Conservation (phyloP, 2,888 invertebrate genomes). For the Orthonychiurus folsomi region DNA sequence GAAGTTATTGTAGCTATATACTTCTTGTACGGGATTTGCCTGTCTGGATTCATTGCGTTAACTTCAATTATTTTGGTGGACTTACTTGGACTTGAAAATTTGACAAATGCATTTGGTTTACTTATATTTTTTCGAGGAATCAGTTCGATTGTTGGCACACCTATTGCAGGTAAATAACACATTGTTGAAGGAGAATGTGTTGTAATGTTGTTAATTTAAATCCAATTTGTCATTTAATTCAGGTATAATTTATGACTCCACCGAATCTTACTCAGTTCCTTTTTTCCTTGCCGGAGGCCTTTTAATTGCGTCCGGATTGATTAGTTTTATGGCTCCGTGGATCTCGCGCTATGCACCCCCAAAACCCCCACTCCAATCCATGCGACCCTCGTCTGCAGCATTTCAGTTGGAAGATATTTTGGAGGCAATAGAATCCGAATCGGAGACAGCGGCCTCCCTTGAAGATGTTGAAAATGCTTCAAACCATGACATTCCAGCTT, state of each 20-base stretch:
- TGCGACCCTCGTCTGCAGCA: neutral
- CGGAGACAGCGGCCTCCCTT: too few relatives aligned
- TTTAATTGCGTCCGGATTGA: slow-evolving; percentile 71
- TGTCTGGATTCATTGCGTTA: slow-evolving; percentile 90
- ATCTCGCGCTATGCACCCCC: slow-evolving; percentile 14
- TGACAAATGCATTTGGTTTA: slow-evolving; percentile 94
- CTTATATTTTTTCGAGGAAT: slow-evolving; percentile 89
- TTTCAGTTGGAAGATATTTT: neutral
- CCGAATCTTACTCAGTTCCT: slow-evolving; percentile 68
- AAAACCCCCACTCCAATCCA: neutral
- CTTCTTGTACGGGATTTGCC: slow-evolving; percentile 79
- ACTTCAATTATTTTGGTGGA: slow-evolving; percentile 96
- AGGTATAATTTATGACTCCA: slow-evolving; percentile 81
- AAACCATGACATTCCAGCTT: too few relatives aligned
- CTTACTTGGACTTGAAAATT: slow-evolving; percentile 80
- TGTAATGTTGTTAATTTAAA: slow-evolving; percentile 42
- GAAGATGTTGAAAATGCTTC: too few relatives aligned
- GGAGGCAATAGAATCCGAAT: too few relatives aligned
- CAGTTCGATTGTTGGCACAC: slow-evolving; percentile 68
- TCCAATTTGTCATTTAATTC: slow-evolving; percentile 73
- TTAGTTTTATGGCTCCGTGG: slow-evolving; percentile 51
- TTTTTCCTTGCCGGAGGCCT: slow-evolving; percentile 86
- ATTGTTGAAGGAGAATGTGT: too few relatives aligned
- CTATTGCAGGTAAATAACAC: slow-evolving; percentile 45
- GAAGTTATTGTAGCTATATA: slow-evolving; percentile 66